A percentile compares a stretch with the other conserved stretches of the same genome.
Evolutionary conservation across 2,797 vertebrate species (phyloP).

Genomic region (Echeneis naucrates): DNA sequence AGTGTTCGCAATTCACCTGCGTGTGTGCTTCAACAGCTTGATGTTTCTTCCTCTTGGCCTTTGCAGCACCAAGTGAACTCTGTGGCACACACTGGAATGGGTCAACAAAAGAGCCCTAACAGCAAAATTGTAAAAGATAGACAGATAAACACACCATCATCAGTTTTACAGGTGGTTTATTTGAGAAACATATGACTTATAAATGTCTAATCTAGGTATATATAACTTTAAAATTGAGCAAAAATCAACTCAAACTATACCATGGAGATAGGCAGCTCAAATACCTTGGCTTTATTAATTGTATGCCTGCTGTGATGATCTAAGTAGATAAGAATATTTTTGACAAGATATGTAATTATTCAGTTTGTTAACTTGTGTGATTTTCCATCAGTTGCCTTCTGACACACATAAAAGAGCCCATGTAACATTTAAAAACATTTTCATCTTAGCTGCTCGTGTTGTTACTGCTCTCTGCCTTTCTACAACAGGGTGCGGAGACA

Average conservation of each 20-base stretch:
- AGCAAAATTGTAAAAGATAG: slow-evolving; percentile 35
- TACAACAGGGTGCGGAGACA: too few species aligned
- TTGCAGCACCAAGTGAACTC: slow-evolving; percentile 48
- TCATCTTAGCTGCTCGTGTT: neutral
- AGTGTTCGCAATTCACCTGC: slow-evolving; percentile 68
- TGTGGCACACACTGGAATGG: slow-evolving; percentile 17
- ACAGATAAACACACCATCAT: slow-evolving; percentile 2
- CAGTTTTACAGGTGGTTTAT: neutral
- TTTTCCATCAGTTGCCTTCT: neutral
- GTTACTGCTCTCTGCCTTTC: neutral
- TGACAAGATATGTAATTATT: too few species aligned
- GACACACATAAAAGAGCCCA: neutral
- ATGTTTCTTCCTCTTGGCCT: slow-evolving; percentile 61
- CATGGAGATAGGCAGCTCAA: too few species aligned
- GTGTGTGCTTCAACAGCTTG: slow-evolving; percentile 46
- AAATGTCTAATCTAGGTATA: neutral
- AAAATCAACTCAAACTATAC: too few species aligned
- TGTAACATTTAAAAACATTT: neutral
- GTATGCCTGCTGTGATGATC: too few species aligned
- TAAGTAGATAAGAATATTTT: too few species aligned
- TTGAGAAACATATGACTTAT: neutral
- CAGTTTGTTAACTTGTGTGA: too few species aligned
- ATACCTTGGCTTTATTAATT: too few species aligned
- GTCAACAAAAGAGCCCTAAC: slow-evolving; percentile 36
- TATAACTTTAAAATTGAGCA: neutral